phyloP scores from a whole-genome alignment of 2,888 invertebrate species.

The Blera fallax region DNA sequence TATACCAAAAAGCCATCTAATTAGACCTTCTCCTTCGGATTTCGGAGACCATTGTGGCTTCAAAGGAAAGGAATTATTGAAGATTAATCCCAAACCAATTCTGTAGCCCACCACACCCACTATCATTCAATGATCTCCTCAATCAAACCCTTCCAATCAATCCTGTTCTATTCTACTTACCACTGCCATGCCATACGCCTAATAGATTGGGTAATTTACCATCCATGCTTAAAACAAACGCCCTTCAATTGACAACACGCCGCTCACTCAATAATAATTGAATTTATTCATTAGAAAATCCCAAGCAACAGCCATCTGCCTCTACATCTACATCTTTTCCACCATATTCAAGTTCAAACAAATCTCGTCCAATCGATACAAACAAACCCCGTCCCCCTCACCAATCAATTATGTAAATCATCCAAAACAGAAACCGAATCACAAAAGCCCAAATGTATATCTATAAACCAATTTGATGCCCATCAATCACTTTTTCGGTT shows the following conservation, averaged over 20 bases:
- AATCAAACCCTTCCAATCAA: too few species aligned
- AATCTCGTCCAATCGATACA: slow-evolving; percentile 17
- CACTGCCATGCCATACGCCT: neutral
- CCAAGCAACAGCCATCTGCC: neutral
- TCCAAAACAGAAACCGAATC: slow-evolving; percentile 40
- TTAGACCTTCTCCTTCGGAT: too few species aligned
- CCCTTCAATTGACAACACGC: neutral
- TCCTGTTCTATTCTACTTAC: neutral
- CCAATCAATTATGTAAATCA: slow-evolving; percentile 69
- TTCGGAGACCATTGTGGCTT: too few species aligned
- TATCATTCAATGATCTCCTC: too few species aligned
- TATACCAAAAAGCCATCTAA: too few species aligned
- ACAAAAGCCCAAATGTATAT: slow-evolving; percentile 43
- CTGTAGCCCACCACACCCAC: too few species aligned
- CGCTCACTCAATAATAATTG: neutral
- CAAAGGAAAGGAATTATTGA: too few species aligned
- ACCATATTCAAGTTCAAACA: slow-evolving; percentile 28
- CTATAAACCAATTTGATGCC: slow-evolving; percentile 58
- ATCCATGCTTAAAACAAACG: neutral
- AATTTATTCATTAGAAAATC: slow-evolving; percentile 18
- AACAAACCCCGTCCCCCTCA: neutral
- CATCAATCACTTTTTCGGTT: slow-evolving; percentile 55
- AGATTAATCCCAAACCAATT: too few species aligned
- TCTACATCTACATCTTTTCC: neutral
- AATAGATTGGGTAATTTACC: neutral